Evolutionary conservation across 2,888 invertebrate species (phyloP).

Genomic region (Amiota communis): DNA sequence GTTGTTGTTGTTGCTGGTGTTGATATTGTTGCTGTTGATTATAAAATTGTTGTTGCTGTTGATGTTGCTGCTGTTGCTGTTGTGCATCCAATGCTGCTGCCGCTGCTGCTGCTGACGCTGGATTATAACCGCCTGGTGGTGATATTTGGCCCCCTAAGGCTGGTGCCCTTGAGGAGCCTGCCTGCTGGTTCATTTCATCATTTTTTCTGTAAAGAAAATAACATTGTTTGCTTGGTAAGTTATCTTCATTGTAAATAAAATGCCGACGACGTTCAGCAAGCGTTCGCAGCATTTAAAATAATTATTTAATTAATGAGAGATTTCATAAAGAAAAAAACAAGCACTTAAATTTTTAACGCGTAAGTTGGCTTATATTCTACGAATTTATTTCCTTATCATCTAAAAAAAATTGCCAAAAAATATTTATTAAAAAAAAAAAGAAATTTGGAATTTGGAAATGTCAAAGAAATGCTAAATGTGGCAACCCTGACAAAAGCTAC

Average conservation of each 20-base stretch:
- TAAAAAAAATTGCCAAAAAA: no score
- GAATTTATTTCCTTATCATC: no score
- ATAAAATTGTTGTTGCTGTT: constrained; percentile 59
- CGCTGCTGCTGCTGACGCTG: constrained; percentile 58
- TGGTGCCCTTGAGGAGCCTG: constrained; percentile 74
- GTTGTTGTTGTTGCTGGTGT: constrained; percentile 51
- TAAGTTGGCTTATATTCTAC: no score
- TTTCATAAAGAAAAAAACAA: no score
- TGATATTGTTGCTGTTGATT: constrained; percentile 61
- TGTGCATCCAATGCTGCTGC: constrained; percentile 58
- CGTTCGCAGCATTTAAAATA: no score
- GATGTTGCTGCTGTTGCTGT: constrained; percentile 57
- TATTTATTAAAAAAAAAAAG: no score
- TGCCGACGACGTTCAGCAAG: no score
- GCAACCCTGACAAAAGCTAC: no score
- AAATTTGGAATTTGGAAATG: no score
- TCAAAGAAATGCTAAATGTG: no score
- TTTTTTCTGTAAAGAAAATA: constrained; percentile 69
- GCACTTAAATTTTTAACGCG: no score
- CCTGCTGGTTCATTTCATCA: constrained; percentile 74
- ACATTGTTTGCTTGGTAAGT: neutral
- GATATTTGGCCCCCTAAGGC: constrained; percentile 74
- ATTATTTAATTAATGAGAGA: no score
- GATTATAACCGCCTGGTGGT: constrained; percentile 71
- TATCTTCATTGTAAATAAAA: neutral